These are phyloP conservation scores for Cosmorhoe ocellata DNA, from an alignment of 2,888 invertebrate species.

Conservation along the genomic window DNA sequence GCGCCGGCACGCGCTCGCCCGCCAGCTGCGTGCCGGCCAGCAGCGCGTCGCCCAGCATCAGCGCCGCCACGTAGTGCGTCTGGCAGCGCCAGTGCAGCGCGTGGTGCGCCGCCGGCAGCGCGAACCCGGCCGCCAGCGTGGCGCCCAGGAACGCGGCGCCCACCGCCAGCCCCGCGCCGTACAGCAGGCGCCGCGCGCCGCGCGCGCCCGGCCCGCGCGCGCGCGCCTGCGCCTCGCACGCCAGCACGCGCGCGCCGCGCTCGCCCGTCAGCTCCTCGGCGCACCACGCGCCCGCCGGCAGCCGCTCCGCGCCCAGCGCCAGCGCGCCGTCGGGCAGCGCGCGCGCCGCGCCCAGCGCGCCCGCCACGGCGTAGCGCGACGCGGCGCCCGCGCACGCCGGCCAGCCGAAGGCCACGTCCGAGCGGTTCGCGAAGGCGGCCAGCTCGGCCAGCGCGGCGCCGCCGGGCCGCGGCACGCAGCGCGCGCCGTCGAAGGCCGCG, in stretches of 20 bases:
- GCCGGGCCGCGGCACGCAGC: slow-evolving; percentile 59
- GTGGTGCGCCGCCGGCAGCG: slow-evolving; percentile 92
- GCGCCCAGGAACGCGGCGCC: slow-evolving; percentile 92
- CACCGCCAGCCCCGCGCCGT: slow-evolving; percentile 89
- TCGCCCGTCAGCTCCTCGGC: slow-evolving; percentile 69
- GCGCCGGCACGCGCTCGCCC: slow-evolving; percentile 82
- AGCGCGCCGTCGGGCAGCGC: slow-evolving; percentile 75
- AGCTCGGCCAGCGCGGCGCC: slow-evolving; percentile 62
- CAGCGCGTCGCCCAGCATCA: slow-evolving; percentile 90
- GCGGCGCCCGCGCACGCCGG: slow-evolving; percentile 64
- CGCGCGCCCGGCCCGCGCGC: slow-evolving; percentile 43
- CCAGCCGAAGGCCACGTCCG: slow-evolving; percentile 71
- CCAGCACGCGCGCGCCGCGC: slow-evolving; percentile 50
- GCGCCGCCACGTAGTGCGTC: slow-evolving; percentile 92
- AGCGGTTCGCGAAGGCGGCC: slow-evolving; percentile 59
- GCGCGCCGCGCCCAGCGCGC: slow-evolving; percentile 60
- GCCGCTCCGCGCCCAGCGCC: slow-evolving; percentile 76
- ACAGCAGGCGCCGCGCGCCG: slow-evolving; percentile 84
- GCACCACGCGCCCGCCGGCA: slow-evolving; percentile 78
- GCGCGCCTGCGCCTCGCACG: slow-evolving; percentile 80
- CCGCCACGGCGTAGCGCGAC: slow-evolving; percentile 82
- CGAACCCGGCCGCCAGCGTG: slow-evolving; percentile 89
- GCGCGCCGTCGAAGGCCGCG: slow-evolving; percentile 82
- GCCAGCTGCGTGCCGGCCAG: slow-evolving; percentile 90
- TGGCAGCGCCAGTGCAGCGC: slow-evolving; percentile 95